Conservation (phyloP, 2,888 invertebrate species). For the Cataglyphis livida region DNA sequence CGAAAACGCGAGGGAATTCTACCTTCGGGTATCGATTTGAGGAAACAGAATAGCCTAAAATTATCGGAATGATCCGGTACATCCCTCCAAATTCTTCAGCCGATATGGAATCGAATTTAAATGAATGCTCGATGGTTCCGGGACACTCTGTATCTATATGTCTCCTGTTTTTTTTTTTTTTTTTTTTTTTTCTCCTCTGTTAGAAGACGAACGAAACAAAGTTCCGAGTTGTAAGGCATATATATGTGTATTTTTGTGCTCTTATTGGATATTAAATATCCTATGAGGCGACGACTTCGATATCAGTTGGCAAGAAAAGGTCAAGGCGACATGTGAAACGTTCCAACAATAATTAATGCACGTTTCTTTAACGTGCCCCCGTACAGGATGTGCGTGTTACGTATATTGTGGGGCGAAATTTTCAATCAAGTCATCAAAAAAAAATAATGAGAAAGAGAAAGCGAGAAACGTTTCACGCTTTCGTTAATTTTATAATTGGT, state of each 20-base stretch:
- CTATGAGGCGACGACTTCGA: slow-evolving; percentile 50
- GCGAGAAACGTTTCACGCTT: not conserved
- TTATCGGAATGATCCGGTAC: not conserved
- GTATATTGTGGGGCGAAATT: not conserved
- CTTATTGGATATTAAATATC: slow-evolving; percentile 56
- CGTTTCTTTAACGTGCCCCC: slow-evolving; percentile 30
- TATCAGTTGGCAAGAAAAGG: slow-evolving; percentile 47
- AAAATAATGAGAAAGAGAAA: not conserved
- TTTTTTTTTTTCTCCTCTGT: not conserved
- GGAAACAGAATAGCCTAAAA: not conserved
- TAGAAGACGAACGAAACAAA: slow-evolving; percentile 13
- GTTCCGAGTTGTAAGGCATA: not conserved
- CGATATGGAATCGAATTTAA: not conserved
- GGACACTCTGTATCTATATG: not conserved
- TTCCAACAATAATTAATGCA: slow-evolving; percentile 53
- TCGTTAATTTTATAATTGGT: not conserved
- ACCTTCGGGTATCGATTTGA: slow-evolving; percentile 31
- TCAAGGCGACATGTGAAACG: slow-evolving; percentile 50
- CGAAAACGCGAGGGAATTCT: slow-evolving; percentile 18
- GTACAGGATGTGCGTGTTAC: slow-evolving; percentile 20
- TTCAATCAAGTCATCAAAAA: not conserved
- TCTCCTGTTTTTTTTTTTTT: not conserved
- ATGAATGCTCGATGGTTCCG: not conserved
- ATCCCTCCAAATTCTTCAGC: not conserved
- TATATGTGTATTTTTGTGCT: slow-evolving; percentile 48